phyloP scores from a whole-genome alignment of 35 echinoderm and acorn worm species.

The Acanthaster planci region DNA sequence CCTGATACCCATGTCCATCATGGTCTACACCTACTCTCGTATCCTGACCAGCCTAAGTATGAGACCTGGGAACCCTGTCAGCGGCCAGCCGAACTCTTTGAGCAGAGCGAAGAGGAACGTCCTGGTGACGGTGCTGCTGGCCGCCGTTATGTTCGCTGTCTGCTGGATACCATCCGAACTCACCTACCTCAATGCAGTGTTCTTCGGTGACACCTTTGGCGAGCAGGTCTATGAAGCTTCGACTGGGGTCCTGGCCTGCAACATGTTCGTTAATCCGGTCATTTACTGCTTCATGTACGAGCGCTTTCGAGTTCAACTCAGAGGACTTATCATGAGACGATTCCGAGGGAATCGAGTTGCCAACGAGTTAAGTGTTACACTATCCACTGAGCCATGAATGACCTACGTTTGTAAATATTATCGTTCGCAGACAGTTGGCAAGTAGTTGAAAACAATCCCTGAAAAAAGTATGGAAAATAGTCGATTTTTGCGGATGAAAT shows the following conservation, averaged over 20 bases:
- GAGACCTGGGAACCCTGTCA: neutral
- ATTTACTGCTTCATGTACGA: constrained; percentile 90
- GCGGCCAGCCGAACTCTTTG: constrained; percentile 46
- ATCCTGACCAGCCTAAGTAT: constrained; percentile 70
- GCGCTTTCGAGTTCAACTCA: constrained; percentile 68
- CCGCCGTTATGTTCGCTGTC: constrained; percentile 68
- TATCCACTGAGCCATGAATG: too few relatives aligned
- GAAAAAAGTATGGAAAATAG: too few relatives aligned
- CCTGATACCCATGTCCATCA: constrained; percentile 64
- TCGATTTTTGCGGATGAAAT: too few relatives aligned
- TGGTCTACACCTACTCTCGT: constrained; percentile 74
- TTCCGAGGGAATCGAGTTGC: neutral
- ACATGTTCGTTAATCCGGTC: constrained; percentile 85
- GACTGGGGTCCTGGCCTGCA: constrained; percentile 71
- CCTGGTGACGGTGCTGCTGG: constrained; percentile 66
- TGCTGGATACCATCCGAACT: constrained; percentile 84
- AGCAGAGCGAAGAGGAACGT: constrained; percentile 80
- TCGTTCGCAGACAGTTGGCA: too few relatives aligned
- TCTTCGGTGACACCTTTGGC: constrained; percentile 57
- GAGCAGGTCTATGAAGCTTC: constrained; percentile 50
- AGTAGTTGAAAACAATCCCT: too few relatives aligned
- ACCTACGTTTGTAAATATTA: too few relatives aligned
- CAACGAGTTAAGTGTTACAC: neutral
- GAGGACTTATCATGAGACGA: neutral
- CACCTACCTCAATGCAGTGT: constrained; percentile 68